phyloP scores from a whole-genome alignment of 2,113 vertebrate species.

The Leuciscus idus region DNA sequence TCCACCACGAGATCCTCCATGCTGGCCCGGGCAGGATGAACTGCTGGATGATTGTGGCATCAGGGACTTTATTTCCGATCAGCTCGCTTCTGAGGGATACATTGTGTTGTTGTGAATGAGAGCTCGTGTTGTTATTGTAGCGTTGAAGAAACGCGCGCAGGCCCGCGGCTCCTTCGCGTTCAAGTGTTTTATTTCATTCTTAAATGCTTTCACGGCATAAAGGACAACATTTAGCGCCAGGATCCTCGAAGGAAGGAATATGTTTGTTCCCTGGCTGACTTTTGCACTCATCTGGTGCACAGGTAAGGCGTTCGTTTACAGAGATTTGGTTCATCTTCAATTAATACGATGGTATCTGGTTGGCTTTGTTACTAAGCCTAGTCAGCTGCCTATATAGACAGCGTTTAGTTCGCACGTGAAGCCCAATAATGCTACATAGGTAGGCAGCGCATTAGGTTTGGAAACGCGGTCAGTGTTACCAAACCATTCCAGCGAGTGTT shows the following conservation, averaged over 20 bases:
- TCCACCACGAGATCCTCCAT: not conserved
- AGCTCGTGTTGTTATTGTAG: slow-evolving; percentile 30
- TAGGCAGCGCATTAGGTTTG: not conserved
- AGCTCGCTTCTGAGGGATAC: not conserved
- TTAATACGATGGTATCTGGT: not conserved
- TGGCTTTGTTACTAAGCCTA: not conserved
- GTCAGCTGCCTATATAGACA: not conserved
- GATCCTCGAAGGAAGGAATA: slow-evolving; percentile 74
- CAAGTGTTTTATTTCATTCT: slow-evolving; percentile 64
- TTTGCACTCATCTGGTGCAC: slow-evolving; percentile 87
- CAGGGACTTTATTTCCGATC: not conserved
- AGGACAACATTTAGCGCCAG: slow-evolving; percentile 58
- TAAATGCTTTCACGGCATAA: slow-evolving; percentile 70
- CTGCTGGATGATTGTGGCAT: not conserved
- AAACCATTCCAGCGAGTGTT: not conserved
- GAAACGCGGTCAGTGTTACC: not conserved
- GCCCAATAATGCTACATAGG: not conserved
- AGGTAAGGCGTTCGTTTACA: slow-evolving; percentile 74
- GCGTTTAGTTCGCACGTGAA: not conserved
- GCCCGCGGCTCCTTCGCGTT: slow-evolving; percentile 8
- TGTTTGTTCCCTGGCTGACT: slow-evolving; percentile 86
- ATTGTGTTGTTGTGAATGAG: slow-evolving; percentile 1
- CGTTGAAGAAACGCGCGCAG: not conserved
- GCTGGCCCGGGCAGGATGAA: slow-evolving; percentile 1
- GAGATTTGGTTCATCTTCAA: slow-evolving; percentile 3